Conservation (phyloP, 2,888 invertebrate genomes). For the Dioctria rufipes region DNA sequence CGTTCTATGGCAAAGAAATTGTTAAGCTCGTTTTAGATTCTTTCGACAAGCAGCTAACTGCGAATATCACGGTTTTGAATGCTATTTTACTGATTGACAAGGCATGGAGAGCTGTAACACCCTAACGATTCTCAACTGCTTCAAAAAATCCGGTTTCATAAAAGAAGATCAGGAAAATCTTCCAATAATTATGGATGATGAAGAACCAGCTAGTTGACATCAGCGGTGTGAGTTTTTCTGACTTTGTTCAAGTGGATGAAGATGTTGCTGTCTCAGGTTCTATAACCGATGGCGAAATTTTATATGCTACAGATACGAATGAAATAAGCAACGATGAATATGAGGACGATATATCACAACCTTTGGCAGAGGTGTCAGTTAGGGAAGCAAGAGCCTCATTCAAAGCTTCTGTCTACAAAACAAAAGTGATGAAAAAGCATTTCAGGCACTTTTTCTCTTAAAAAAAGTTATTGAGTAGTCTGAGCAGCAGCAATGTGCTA, state of each 20-base stretch:
- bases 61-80: no score
- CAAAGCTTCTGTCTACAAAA: no score
- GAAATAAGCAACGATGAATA: slow-evolving; percentile 6
- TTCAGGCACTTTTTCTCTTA: no score
- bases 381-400: no score
- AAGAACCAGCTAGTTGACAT: background rate
- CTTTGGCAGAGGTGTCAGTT: background rate
- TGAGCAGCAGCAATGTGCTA: no score
- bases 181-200: background rate
- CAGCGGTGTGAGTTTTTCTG: background rate
- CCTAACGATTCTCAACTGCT: slow-evolving; percentile 15
- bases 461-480: no score
- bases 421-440: no score
- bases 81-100: slow-evolving; percentile 24
- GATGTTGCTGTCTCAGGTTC: slow-evolving; percentile 21
- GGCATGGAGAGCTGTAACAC: slow-evolving; percentile 17
- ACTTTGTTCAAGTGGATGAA: slow-evolving; percentile 16
- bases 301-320: background rate
- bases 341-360: slow-evolving; percentile 7
- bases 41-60: no score
- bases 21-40: no score
- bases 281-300: slow-evolving; percentile 8
- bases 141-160: slow-evolving; percentile 21
- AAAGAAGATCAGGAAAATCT: background rate
- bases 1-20: no score